A percentile compares a stretch with the other conserved stretches of the same genome.
Conservation (phyloP, 2,888 invertebrate genomes). For the Polydrusus pterygomalis region DNA sequence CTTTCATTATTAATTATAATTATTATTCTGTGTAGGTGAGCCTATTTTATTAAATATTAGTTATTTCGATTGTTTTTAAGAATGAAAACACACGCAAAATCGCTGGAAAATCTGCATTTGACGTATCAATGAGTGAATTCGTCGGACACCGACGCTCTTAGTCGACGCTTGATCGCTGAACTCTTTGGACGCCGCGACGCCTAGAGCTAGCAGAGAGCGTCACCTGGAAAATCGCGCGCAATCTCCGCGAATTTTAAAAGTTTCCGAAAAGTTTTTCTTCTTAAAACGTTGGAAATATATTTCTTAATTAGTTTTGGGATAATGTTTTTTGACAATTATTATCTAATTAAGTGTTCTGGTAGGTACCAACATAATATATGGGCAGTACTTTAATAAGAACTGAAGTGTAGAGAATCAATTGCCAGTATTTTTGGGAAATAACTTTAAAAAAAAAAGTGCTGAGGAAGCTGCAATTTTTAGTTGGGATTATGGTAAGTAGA, state of each 20-base stretch:
- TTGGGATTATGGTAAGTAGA: neutral
- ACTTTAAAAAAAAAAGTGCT: neutral
- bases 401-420: neutral
- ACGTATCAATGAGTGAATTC: constrained; percentile 19
- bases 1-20: no score
- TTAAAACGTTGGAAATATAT: neutral
- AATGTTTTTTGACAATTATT: no score
- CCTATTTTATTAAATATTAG: no score
- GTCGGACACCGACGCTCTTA: constrained; percentile 27
- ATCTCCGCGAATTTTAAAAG: neutral
- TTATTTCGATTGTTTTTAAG: neutral
- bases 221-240: constrained; percentile 3
- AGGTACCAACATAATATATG: no score
- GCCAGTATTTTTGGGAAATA: neutral
- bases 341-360: no score
- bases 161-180: constrained; percentile 36
- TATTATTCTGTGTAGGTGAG: no score
- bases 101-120: constrained; percentile 20
- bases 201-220: neutral
- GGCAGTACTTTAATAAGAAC: neutral
- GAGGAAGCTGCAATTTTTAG: neutral
- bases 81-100: constrained; percentile 25
- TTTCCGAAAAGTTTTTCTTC: neutral
- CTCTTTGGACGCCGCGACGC: constrained; percentile 41
- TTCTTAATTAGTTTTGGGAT: neutral